A percentile compares a stretch with the other conserved stretches of the same genome.
phyloP scores from a whole-genome alignment of 2,888 invertebrate genomes.

The Pollenia angustigena region DNA sequence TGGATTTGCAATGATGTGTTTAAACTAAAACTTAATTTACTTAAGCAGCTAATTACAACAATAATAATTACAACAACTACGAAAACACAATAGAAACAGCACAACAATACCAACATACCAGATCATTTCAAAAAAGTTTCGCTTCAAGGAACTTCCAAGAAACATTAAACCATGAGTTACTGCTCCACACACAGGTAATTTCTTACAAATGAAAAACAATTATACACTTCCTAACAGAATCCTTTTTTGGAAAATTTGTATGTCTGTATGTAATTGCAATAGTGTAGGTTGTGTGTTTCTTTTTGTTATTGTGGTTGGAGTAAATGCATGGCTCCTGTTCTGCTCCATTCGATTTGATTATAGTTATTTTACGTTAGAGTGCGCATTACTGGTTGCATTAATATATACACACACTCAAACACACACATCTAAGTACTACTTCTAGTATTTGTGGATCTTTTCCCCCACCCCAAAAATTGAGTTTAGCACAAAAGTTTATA shows the following conservation, averaged over 20 bases:
- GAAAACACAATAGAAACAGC: not conserved
- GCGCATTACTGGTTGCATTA: conserved; percentile 53
- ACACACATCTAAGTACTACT: not conserved
- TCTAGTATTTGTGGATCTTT: conserved; percentile 5
- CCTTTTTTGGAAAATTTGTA: not conserved
- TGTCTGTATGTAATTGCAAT: not conserved
- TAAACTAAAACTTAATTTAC: conserved; percentile 6
- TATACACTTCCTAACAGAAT: not conserved
- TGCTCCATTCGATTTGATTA: not conserved
- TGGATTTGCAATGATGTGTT: not conserved
- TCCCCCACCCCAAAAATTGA: conserved; percentile 15
- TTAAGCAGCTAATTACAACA: not conserved
- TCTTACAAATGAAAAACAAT: not conserved
- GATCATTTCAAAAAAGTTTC: conserved; percentile 43
- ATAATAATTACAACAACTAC: not conserved
- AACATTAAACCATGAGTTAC: conserved; percentile 63
- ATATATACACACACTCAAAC: not conserved
- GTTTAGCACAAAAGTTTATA: not conserved
- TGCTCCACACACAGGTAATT: conserved; percentile 64
- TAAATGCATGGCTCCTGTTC: conserved; percentile 21
- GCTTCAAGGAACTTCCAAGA: conserved; percentile 37
- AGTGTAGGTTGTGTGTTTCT: not conserved
- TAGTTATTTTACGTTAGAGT: conserved; percentile 50
- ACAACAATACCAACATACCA: not conserved
- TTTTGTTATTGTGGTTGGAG: not conserved